A percentile compares a stretch with the other conserved stretches of the same genome.
Evolutionary conservation across 2,888 invertebrate species (phyloP).

Genomic region (Brachyopa scutellaris): DNA sequence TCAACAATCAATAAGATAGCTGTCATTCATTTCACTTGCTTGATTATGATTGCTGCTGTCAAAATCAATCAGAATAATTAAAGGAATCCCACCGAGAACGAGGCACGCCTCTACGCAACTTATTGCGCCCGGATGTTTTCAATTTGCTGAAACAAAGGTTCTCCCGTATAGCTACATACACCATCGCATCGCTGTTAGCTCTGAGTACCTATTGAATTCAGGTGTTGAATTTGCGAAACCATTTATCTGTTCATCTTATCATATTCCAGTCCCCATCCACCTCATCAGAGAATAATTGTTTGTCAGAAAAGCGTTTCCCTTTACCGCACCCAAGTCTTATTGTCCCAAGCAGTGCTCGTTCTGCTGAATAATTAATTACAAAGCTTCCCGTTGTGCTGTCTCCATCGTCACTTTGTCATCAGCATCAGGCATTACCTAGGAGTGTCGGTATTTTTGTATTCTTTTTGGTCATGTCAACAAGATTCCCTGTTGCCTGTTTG

Average conservation of each 20-base stretch:
- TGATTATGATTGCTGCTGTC: no score
- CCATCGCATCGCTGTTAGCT: background rate
- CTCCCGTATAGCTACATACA: no score
- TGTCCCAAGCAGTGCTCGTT: slow-evolving; percentile 14
- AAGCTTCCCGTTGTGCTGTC: background rate
- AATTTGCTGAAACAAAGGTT: slow-evolving; percentile 27
- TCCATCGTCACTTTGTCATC: background rate
- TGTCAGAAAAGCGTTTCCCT: slow-evolving; percentile 9
- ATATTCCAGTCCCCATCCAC: background rate
- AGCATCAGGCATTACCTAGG: background rate
- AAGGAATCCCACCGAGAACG: background rate
- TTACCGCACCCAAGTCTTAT: slow-evolving; percentile 11
- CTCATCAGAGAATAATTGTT: slow-evolving; percentile 30
- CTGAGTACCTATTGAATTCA: slow-evolving; percentile 15
- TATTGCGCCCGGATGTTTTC: slow-evolving; percentile 4
- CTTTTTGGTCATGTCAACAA: slow-evolving; percentile 1
- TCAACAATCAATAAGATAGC: no score
- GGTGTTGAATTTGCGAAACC: slow-evolving; percentile 16
- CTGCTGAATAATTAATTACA: slow-evolving; percentile 26
- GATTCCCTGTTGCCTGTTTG: no score
- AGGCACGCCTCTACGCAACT: background rate
- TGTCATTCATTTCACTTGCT: no score
- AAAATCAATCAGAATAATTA: slow-evolving; percentile 41
- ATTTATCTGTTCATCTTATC: background rate
- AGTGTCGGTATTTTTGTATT: background rate